A percentile compares a stretch with the other conserved stretches of the same genome.
Conservation (phyloP, 2,797 vertebrate species). For the Pogoniulus pusillus region DNA sequence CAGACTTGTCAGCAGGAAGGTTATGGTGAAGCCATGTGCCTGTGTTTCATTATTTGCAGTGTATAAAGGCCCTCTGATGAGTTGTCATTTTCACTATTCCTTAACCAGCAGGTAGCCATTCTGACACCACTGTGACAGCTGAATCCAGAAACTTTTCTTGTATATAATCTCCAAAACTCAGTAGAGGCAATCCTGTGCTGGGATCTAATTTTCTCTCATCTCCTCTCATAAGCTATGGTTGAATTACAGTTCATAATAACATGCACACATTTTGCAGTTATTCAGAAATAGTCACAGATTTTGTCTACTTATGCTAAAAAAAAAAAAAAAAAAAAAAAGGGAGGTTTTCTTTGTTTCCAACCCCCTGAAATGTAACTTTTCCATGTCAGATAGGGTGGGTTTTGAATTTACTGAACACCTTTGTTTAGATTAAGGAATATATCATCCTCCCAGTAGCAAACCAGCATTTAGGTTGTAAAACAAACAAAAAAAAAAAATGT, state of each 20-base stretch:
- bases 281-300: neutral
- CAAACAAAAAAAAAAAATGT: neutral
- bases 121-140: slow-evolving; percentile 8
- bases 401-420: neutral
- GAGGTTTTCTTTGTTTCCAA: neutral
- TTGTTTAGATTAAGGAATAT: neutral
- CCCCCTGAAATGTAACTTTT: neutral
- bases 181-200: neutral
- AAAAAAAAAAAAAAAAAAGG: too few relatives aligned
- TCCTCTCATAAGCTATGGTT: neutral
- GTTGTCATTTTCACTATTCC: neutral
- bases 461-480: neutral
- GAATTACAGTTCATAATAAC: slow-evolving; percentile 9
- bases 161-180: neutral
- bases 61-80: slow-evolving; percentile 16
- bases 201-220: neutral
- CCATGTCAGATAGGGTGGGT: neutral
- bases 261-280: neutral
- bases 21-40: neutral
- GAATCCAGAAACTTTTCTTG: slow-evolving; percentile 1
- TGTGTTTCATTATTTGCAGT: neutral
- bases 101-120: neutral
- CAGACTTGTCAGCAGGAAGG: neutral
- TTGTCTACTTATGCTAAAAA: neutral
- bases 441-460: neutral